Base-by-base conservation (phyloP, 2,888 invertebrate species). In the Dryobotodes eremita region DNA sequence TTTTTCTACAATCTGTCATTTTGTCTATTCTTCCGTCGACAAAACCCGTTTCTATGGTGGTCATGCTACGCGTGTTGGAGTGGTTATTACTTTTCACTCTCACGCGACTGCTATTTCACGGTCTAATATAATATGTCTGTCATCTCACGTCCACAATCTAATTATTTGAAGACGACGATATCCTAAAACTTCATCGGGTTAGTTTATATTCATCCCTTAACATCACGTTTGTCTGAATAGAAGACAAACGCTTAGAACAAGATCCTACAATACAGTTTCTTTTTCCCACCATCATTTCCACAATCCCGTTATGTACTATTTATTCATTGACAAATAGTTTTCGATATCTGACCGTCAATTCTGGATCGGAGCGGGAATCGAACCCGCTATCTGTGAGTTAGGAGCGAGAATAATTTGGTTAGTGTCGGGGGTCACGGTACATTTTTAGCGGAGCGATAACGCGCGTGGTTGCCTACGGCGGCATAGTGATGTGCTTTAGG, bases 401-500 rank as follows among this genome's bases (percentile, higher is more conserved):
- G 91, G 83, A 93, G 92, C 94, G 95, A 92, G 94, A 95, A 95
- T 95, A 95, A 94, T 95, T 95, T 91, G 94, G 94, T 94, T 94
- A 94, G 94, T 94, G 95, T 95, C 94, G 93, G 91, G 92, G 95
- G 95, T 95, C 94, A 93, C 93, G 95, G 94, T 93, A 93, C 93
- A 94, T 96, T 96, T 96, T 96, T 96, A 95, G 95, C 92, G 92
- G 90, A 91, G 92, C 93, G 93, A 95, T 95, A 94, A 93, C 93
- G 95, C 95, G 96, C 96, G 96, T 96, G 96, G 94, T 96, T 90
- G 96, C 96, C 95, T 88, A 88, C 87, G 96, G 96, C 95, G 90
- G 77, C 75, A 3, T 94, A 95, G 95, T 87, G 95, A 64, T 92
- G 94, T 62, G 62, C 68, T 48, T 23, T 5, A 66, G 81, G 57